These are phyloP conservation scores for Ornithoptera priamus DNA, from an alignment of 2,888 invertebrate species.

Conservation along the genomic window DNA sequence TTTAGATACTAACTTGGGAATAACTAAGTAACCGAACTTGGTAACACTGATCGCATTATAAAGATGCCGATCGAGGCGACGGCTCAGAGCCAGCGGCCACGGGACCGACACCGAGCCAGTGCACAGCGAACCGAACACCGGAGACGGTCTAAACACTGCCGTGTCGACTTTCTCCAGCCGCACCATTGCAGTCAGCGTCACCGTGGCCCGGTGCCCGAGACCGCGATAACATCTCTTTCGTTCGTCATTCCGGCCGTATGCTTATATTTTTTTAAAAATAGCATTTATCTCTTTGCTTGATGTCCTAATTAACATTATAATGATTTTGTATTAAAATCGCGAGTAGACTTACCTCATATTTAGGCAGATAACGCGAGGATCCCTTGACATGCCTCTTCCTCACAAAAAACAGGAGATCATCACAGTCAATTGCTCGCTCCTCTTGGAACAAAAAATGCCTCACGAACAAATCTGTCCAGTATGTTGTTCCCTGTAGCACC, in stretches of 20 bases:
- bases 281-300: too few species aligned
- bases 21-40: background rate
- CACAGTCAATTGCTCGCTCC: slow-evolving; percentile 93
- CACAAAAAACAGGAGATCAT: slow-evolving; percentile 98
- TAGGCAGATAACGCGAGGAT: slow-evolving; percentile 91
- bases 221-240: too few species aligned
- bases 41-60: too few species aligned
- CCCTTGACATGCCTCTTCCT: slow-evolving; percentile 94
- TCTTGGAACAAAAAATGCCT: slow-evolving; percentile 95
- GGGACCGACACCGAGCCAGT: background rate
- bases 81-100: too few species aligned
- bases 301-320: too few species aligned
- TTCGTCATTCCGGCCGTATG: too few species aligned
- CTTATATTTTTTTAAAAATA: too few species aligned
- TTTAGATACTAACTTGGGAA: slow-evolving; percentile 44
- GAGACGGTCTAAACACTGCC: too few species aligned
- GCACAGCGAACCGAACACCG: slow-evolving; percentile 2
- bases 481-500: slow-evolving; percentile 94
- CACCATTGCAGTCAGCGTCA: too few species aligned
- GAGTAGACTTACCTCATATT: slow-evolving; percentile 87
- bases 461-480: slow-evolving; percentile 97
- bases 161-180: too few species aligned
- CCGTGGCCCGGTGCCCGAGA: too few species aligned
- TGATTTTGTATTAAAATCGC: background rate
- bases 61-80: too few species aligned